Evolutionary conservation across 2,888 invertebrate species (phyloP).

Genomic region (Archaeoteleia sp.): DNA sequence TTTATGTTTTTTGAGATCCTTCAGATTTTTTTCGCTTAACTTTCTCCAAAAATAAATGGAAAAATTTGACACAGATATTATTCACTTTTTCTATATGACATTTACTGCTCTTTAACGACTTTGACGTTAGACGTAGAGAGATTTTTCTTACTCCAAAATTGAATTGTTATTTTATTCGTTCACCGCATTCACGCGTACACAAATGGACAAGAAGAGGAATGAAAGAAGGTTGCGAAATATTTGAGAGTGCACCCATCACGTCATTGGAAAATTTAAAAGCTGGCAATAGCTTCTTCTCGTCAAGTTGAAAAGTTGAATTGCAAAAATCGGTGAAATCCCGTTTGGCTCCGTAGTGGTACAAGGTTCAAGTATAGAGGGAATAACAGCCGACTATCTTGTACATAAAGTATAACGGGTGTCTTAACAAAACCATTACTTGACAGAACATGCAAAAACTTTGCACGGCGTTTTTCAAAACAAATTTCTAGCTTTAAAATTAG

Average conservation of each 20-base stretch:
- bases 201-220: constrained; percentile 3
- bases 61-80: too few relatives aligned
- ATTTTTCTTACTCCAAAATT: not conserved
- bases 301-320: constrained; percentile 15
- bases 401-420: constrained; percentile 1
- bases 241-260: constrained; percentile 6
- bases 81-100: too few relatives aligned
- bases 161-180: constrained; percentile 8
- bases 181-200: constrained; percentile 4
- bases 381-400: not conserved
- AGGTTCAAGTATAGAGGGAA: constrained; percentile 4
- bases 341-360: constrained; percentile 3
- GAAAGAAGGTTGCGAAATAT: constrained; percentile 9
- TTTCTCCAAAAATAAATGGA: too few relatives aligned
- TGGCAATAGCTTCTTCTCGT: constrained; percentile 4
- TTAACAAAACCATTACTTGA: not conserved
- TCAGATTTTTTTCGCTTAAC: too few relatives aligned
- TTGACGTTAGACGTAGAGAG: not conserved
- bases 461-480: too few relatives aligned
- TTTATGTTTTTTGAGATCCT: too few relatives aligned
- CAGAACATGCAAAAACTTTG: not conserved
- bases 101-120: not conserved
- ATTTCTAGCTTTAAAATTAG: too few relatives aligned
- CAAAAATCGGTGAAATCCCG: constrained; percentile 14
- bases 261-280: constrained; percentile 16